Conservation (phyloP, 2,797 vertebrate species). For the Luscinia luscinia region DNA sequence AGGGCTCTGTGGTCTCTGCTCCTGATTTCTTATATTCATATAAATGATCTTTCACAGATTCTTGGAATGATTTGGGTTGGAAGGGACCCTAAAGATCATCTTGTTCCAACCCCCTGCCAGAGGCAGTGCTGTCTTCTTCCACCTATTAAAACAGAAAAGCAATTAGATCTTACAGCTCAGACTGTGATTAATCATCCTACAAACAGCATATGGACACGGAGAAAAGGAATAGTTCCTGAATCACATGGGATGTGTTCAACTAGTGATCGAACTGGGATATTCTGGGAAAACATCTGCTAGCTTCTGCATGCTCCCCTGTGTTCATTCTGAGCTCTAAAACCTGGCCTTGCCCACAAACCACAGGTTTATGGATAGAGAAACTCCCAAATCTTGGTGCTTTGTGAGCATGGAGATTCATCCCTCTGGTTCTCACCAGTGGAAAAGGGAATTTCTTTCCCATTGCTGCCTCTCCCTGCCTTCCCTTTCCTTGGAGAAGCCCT, state of each 20-base stretch:
- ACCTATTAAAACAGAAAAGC: background rate
- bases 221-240: background rate
- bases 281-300: background rate
- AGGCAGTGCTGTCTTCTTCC: background rate
- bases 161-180: background rate
- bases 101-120: background rate
- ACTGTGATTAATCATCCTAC: background rate
- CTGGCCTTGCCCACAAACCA: background rate
- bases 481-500: background rate
- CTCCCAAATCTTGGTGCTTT: accelerated
- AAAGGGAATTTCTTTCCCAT: background rate
- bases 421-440: background rate
- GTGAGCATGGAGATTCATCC: background rate
- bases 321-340: background rate
- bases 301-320: background rate
- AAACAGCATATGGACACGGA: background rate
- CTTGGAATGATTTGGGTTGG: background rate
- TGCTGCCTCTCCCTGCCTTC: background rate
- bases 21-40: background rate
- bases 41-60: background rate
- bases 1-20: background rate
- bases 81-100: background rate
- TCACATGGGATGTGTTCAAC: accelerated
- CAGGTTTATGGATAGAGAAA: background rate
- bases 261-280: background rate